phyloP scores from a whole-genome alignment of 2,113 vertebrate genomes.

The Callipepla squamata region DNA sequence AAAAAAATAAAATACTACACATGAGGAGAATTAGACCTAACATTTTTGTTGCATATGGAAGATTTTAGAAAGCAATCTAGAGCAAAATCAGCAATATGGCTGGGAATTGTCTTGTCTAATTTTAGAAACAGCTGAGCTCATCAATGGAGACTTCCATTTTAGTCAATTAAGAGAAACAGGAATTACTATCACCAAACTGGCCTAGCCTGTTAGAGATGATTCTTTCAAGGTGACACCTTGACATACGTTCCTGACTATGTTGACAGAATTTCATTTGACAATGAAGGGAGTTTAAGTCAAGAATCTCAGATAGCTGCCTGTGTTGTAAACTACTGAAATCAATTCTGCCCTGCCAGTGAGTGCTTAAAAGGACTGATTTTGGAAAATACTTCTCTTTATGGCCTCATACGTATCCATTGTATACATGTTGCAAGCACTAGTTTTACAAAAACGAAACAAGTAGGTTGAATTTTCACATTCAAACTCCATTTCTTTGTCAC shows the following conservation, averaged over 20 bases:
- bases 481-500: neutral
- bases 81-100: constrained; percentile 37
- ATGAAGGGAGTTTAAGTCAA: neutral
- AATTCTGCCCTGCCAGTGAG: neutral
- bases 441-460: neutral
- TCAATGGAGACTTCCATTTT: neutral
- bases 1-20: neutral
- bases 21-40: neutral
- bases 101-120: constrained; percentile 40
- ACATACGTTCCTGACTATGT: neutral
- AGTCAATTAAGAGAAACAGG: constrained; percentile 6
- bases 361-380: neutral
- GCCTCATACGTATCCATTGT: neutral
- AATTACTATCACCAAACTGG: neutral
- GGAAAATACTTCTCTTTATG: neutral
- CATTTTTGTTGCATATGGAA: neutral
- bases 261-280: neutral
- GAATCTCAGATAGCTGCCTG: neutral
- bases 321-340: neutral
- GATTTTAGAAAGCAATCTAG: constrained; percentile 28
- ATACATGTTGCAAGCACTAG: neutral
- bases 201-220: neutral
- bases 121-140: constrained; percentile 35
- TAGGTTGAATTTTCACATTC: neutral
- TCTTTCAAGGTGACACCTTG: neutral